Evolutionary conservation across 2,113 vertebrate genomes (phyloP), one percentile per base, ranked within the genome.

Genomic region (Cisticola juncidis): DNA sequence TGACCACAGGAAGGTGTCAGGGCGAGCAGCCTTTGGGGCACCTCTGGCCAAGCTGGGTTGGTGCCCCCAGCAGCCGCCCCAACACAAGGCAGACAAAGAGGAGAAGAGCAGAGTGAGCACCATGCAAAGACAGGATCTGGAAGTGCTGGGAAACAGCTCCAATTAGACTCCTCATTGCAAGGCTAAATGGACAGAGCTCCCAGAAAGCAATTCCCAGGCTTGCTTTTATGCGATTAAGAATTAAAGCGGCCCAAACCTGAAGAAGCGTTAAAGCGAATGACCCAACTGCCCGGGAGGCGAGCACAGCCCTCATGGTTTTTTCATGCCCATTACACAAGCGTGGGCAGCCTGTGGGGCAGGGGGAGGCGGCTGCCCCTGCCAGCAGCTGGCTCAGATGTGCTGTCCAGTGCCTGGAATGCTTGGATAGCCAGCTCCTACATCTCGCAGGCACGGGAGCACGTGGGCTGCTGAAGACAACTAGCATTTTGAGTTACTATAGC

Each of bases 401-500:
- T 8, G 12, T 19, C 77, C 77, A 47, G 87, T 1, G 4, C 48
- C 69, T 0, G 3, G 78, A 84, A 53, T 2, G 23, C 78, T 61
- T 0, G 6, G 69, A 40, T 56, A 50, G 68, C 44, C 5, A 0
- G 72, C 72, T 96, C 83, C 90, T 9, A 8, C 77, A 57, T 66
- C 78, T 35, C 9, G 0, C 82, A 92, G 95, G 83, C 91, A 95
- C 15, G 79, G 88, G 95, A 96, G 81, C 84, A 95, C 14, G 90
- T 97, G 93, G 95, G 82, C 82, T 85, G 60, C 42, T 57, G 60
- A 35, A 85, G 82, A 86, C 80, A 96, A 84, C 72, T 31, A 95
- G 87, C 95, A 92, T 81, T 90, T 93, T 1, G 85, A 70, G 94
- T 96, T 95, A 96, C 93, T 95, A 95, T 86, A 95, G 86, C 90